Conservation (phyloP, 2,888 invertebrate genomes). For the Brassicogethes aeneus region DNA sequence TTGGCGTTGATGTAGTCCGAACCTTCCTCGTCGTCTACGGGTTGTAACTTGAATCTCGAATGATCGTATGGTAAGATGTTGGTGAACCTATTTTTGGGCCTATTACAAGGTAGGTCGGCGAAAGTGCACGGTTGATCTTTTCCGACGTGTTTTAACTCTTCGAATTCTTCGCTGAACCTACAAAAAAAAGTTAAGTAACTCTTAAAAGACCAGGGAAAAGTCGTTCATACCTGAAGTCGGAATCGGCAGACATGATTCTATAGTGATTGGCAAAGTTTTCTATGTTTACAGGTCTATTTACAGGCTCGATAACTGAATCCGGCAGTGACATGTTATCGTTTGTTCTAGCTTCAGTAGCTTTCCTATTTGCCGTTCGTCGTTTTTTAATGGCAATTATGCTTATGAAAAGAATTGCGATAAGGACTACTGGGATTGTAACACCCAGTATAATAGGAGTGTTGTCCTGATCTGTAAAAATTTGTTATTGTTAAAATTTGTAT, state of each 20-base stretch:
- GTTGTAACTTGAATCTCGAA: conserved; percentile 87
- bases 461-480: conserved; percentile 61
- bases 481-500: background rate
- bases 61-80: conserved; percentile 98
- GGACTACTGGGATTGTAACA: conserved; percentile 58
- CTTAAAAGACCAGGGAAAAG: background rate
- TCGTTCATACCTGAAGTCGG: conserved; percentile 77
- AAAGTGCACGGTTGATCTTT: conserved; percentile 87
- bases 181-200: conserved; percentile 12
- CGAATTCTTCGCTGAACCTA: conserved; percentile 96
- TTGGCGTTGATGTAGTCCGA: conserved; percentile 96
- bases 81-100: conserved; percentile 97
- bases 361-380: conserved; percentile 54
- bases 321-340: conserved; percentile 67
- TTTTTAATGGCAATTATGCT: conserved; percentile 53
- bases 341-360: conserved; percentile 55
- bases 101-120: conserved; percentile 91
- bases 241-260: conserved; percentile 93
- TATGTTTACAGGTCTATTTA: conserved; percentile 77
- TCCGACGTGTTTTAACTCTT: conserved; percentile 93
- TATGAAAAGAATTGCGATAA: conserved; percentile 52
- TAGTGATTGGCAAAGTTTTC: conserved; percentile 90
- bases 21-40: conserved; percentile 92
- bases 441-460: conserved; percentile 76
- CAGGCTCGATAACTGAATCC: conserved; percentile 69